A percentile compares a stretch with the other conserved stretches of the same genome.
Conservation (phyloP, 2,888 invertebrate genomes). For the Tricholauxania praeusta region DNA sequence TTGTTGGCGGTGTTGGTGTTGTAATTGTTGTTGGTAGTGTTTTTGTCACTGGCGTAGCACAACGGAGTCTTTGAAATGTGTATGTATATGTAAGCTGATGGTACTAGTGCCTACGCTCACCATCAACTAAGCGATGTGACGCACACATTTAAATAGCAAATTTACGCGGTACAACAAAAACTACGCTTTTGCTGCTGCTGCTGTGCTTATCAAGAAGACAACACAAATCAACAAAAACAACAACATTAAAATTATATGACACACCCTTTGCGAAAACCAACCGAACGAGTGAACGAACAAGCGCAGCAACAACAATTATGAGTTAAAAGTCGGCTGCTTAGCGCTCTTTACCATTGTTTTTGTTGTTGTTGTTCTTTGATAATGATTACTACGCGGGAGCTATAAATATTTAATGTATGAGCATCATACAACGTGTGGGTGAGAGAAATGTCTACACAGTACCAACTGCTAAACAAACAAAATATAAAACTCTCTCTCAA, state of each 20-base stretch:
- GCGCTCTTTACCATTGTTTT: constrained; percentile 19
- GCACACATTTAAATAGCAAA: constrained; percentile 30
- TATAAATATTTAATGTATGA: constrained; percentile 1
- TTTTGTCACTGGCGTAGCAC: not conserved
- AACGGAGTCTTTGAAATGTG: not conserved
- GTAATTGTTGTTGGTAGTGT: constrained; percentile 4
- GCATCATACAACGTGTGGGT: not conserved
- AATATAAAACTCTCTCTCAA: too few relatives aligned
- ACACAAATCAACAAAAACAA: constrained; percentile 8
- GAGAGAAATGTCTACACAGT: not conserved
- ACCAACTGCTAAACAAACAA: too few relatives aligned
- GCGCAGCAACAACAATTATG: constrained; percentile 10
- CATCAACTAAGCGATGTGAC: not conserved
- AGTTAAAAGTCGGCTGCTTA: constrained; percentile 1
- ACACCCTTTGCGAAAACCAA: constrained; percentile 21
- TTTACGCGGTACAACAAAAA: constrained; percentile 2
- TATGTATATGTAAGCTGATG: not conserved
- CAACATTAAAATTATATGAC: constrained; percentile 20
- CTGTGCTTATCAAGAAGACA: constrained; percentile 16
- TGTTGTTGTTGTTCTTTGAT: not conserved
- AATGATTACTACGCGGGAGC: not conserved
- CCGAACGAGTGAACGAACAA: not conserved
- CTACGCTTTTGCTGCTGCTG: not conserved
- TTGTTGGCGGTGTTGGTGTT: constrained; percentile 11
- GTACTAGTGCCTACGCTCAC: not conserved